phyloP scores from a whole-genome alignment of 2,888 invertebrate genomes.

The Diabrotica balteata region DNA sequence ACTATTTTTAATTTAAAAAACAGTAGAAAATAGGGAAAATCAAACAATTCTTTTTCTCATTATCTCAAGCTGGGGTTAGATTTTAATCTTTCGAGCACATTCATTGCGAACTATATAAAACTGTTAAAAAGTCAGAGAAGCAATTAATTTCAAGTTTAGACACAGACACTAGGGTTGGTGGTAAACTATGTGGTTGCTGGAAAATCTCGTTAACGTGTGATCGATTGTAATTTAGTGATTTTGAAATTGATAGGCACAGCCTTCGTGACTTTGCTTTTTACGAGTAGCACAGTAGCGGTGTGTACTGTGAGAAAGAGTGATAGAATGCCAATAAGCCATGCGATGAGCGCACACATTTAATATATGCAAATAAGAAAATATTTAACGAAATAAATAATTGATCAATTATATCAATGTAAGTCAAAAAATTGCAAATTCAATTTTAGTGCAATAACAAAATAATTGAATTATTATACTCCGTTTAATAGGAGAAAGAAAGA shows the following conservation, averaged over 20 bases:
- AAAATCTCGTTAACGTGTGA: constrained; percentile 17
- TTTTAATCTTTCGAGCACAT: not conserved
- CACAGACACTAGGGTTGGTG: not conserved
- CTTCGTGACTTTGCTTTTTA: constrained; percentile 10
- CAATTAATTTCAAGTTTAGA: constrained; percentile 12
- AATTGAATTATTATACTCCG: no score
- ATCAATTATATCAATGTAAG: no score
- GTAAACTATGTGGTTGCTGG: not conserved
- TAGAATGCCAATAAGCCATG: not conserved
- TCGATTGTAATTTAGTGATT: constrained; percentile 23
- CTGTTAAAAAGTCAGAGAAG: constrained; percentile 2
- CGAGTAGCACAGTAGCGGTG: no score
- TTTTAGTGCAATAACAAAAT: no score
- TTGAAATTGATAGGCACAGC: constrained; percentile 18
- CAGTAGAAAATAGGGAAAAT: no score
- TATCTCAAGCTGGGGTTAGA: not conserved
- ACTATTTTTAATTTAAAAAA: no score
- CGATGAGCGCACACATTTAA: not conserved
- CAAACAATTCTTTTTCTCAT: no score
- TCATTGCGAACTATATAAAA: constrained; percentile 7
- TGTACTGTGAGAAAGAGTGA: no score
- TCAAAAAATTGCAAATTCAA: no score
- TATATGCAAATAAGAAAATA: no score
- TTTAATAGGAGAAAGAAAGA: no score
- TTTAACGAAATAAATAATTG: no score